Percentiles rank a stretch among this genome's conserved stretches.
Conservation (phyloP, 35 echinoderm and acorn worm genomes). For the Nesometra sesokonis region DNA sequence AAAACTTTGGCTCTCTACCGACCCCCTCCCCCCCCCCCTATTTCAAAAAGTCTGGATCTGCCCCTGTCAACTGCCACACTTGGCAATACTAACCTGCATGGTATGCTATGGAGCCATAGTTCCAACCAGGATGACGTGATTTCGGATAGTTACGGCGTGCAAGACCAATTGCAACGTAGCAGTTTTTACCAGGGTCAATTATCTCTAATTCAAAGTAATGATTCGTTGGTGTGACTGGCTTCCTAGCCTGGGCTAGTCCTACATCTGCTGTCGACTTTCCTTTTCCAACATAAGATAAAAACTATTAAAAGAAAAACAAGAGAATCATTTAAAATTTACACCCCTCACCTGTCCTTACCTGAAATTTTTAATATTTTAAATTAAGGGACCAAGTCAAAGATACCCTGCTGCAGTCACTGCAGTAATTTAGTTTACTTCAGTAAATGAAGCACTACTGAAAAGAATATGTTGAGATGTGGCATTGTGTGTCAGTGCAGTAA, state of each 20-base stretch:
- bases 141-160: slow-evolving; percentile 81
- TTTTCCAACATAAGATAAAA: slow-evolving; percentile 65
- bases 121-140: slow-evolving; percentile 88
- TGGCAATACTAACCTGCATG: slow-evolving; percentile 64
- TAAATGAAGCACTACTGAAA: too few relatives aligned
- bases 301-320: slow-evolving; percentile 15
- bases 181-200: slow-evolving; percentile 86
- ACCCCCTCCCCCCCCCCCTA: too few relatives aligned
- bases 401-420: not conserved
- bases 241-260: slow-evolving; percentile 72
- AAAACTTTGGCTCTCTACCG: too few relatives aligned
- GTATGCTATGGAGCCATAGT: slow-evolving; percentile 88
- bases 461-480: too few relatives aligned
- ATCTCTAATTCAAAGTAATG: slow-evolving; percentile 98
- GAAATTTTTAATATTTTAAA: not conserved
- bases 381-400: not conserved
- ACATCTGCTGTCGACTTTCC: slow-evolving; percentile 77
- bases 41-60: too few relatives aligned
- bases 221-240: slow-evolving; percentile 86
- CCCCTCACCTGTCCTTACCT: too few relatives aligned
- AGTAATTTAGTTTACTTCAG: not conserved
- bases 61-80: not conserved
- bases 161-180: slow-evolving; percentile 89
- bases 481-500: too few relatives aligned
- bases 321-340: too few relatives aligned